A percentile compares a stretch with the other conserved stretches of the same genome.
These are phyloP conservation scores for Aphis craccivora DNA, from an alignment of 1,140 invertebrate species.

Conservation along the genomic window DNA sequence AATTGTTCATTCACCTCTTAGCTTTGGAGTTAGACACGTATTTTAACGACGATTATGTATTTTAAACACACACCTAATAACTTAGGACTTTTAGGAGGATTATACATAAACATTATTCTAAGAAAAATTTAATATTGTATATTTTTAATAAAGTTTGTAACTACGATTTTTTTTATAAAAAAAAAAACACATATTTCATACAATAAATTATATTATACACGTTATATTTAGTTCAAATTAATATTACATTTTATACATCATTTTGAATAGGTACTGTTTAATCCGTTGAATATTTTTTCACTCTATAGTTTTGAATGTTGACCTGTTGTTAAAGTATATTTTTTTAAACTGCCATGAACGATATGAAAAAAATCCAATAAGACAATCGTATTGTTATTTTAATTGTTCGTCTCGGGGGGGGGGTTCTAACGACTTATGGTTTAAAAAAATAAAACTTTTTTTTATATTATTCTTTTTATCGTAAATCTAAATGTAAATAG, in stretches of 20 bases:
- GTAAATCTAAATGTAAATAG: background rate
- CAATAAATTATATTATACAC: background rate
- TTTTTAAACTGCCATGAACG: background rate
- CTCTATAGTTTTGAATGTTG: background rate
- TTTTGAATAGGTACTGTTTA: background rate
- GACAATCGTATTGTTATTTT: background rate
- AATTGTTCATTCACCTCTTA: background rate
- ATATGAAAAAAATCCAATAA: background rate
- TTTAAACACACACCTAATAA: background rate
- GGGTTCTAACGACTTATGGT: background rate
- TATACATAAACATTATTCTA: background rate
- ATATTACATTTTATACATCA: constrained; percentile 3
- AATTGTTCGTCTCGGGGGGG: background rate
- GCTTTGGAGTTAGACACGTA: background rate
- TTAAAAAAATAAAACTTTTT: background rate
- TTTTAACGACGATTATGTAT: background rate
- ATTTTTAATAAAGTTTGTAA: background rate
- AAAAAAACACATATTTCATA: background rate
- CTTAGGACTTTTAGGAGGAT: background rate
- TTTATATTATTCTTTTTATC: background rate
- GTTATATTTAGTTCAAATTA: background rate
- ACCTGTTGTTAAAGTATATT: background rate
- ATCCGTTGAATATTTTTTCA: background rate
- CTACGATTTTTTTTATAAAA: background rate
- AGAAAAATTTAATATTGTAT: background rate